Evolutionary conservation across 2,797 vertebrate species (phyloP).

Genomic region (Vireo griseus): DNA sequence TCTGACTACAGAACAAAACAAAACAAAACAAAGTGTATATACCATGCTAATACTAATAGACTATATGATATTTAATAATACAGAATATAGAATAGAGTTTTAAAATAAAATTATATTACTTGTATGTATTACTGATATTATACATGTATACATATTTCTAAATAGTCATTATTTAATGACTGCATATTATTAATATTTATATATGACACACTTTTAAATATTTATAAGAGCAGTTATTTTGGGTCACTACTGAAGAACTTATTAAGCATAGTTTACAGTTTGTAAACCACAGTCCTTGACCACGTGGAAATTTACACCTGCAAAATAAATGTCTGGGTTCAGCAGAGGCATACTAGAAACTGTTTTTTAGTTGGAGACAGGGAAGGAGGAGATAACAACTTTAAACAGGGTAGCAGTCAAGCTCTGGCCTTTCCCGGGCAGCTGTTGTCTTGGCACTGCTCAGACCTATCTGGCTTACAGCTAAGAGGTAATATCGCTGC

Average conservation of each 20-base stretch:
- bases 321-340: background rate
- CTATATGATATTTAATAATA: background rate
- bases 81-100: background rate
- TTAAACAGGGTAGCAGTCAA: background rate
- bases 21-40: background rate
- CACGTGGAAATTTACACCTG: background rate
- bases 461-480: background rate
- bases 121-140: background rate
- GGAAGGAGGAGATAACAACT: background rate
- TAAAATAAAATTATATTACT: background rate
- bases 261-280: background rate
- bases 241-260: background rate
- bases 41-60: background rate
- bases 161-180: background rate
- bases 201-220: background rate
- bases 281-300: background rate
- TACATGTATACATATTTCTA: background rate
- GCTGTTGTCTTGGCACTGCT: background rate
- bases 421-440: background rate
- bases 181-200: background rate
- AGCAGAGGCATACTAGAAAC: background rate
- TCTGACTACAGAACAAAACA: background rate
- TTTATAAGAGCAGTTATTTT: background rate
- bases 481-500: background rate
- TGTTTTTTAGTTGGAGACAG: fast-evolving